These are phyloP conservation scores for Microplitis deprimator DNA, from an alignment of 2,888 invertebrate genomes.

Conservation along the genomic window DNA sequence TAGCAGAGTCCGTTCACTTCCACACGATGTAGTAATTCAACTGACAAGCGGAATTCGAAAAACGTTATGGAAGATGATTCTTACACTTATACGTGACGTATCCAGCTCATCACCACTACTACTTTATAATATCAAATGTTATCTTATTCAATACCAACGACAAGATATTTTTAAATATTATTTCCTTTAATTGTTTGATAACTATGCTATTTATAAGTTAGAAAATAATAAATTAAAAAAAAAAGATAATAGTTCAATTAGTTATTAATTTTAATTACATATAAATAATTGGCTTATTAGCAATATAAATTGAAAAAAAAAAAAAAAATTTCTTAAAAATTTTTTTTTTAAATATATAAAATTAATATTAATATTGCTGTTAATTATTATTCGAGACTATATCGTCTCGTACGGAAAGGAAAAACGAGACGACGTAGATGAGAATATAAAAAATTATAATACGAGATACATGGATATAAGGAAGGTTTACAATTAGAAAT, in stretches of 20 bases:
- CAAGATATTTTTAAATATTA: neutral
- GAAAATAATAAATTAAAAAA: too few relatives aligned
- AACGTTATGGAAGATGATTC: conserved; percentile 2
- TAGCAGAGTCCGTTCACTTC: neutral
- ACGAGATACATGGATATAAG: conserved; percentile 2
- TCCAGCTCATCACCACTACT: conserved; percentile 17
- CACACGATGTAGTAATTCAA: conserved; percentile 6
- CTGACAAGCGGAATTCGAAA: conserved; percentile 20
- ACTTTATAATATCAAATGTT: neutral
- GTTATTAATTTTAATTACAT: too few relatives aligned
- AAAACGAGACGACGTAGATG: too few relatives aligned
- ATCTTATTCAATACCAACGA: neutral
- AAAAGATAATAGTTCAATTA: too few relatives aligned
- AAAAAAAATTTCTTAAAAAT: neutral
- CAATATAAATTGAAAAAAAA: neutral
- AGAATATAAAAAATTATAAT: conserved; percentile 13
- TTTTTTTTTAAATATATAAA: neutral
- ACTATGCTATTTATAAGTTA: neutral
- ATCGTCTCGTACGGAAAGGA: too few relatives aligned
- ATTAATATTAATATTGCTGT: neutral
- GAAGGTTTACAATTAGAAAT: neutral
- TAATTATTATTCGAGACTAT: neutral
- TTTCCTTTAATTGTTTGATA: neutral
- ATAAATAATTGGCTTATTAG: neutral
- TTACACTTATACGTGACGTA: conserved; percentile 9